Evolutionary conservation across 2,113 vertebrate species (phyloP).

Genomic region (Lepus timidus): DNA sequence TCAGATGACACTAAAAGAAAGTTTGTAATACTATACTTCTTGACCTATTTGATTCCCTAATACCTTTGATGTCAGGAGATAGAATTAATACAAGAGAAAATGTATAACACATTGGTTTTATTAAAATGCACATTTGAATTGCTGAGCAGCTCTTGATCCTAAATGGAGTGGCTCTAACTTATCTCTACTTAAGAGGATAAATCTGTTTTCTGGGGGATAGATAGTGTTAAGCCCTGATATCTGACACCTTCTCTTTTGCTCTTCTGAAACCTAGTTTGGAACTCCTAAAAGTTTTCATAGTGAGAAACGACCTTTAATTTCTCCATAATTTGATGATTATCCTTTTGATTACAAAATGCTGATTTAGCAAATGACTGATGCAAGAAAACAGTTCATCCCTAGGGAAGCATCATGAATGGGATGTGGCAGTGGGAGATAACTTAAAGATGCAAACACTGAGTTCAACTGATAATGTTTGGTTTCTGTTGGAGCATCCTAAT

Average conservation of each 20-base stretch:
- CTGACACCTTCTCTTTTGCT: not conserved
- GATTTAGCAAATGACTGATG: not conserved
- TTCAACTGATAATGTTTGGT: not conserved
- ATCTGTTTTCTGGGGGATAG: not conserved
- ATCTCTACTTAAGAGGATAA: not conserved
- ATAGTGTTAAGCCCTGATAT: not conserved
- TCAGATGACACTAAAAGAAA: constrained; percentile 48
- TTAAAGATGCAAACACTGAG: not conserved
- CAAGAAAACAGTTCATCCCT: not conserved
- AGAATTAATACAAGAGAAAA: not conserved
- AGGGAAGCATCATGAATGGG: not conserved
- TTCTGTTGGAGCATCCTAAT: constrained; percentile 29
- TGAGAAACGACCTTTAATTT: constrained; percentile 48
- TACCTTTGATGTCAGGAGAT: not conserved
- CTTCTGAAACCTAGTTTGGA: constrained; percentile 7
- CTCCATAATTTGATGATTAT: not conserved
- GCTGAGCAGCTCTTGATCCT: not conserved
- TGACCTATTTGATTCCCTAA: constrained; percentile 3
- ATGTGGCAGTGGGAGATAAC: not conserved
- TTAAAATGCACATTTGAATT: not conserved
- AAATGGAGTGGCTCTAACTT: not conserved
- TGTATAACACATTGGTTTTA: not conserved
- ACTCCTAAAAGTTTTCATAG: not conserved
- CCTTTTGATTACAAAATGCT: constrained; percentile 20
- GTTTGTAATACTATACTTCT: not conserved